These are phyloP conservation scores for Lithobates sylvaticus DNA, from an alignment of 2,797 vertebrate species.

Conservation along the genomic window DNA sequence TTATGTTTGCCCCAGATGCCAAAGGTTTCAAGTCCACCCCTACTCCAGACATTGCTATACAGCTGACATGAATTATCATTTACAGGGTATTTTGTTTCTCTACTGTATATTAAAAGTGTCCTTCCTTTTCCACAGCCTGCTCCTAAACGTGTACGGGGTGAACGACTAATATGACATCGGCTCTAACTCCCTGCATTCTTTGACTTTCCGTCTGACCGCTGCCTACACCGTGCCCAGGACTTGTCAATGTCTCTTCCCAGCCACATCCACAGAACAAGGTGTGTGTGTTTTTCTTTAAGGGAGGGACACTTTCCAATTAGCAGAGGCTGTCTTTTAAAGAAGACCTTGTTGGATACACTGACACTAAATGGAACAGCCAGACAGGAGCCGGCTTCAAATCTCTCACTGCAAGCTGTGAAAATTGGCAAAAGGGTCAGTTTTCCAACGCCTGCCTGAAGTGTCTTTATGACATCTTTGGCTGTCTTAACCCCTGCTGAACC, in stretches of 20 bases:
- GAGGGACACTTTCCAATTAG: constrained; percentile 1
- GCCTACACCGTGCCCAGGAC: background rate
- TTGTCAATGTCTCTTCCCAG: constrained; percentile 53
- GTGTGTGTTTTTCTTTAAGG: constrained; percentile 57
- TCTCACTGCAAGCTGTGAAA: constrained; percentile 56
- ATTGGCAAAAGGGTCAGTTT: constrained; percentile 22
- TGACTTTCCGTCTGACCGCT: background rate
- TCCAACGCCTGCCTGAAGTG: background rate
- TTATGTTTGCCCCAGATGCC: no score
- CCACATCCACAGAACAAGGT: constrained; percentile 51
- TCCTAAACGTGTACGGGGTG: no score
- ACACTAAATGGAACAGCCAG: constrained; percentile 61
- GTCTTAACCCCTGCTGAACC: constrained; percentile 19
- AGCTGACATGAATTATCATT: no score
- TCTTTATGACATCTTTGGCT: constrained; percentile 18
- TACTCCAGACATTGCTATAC: no score
- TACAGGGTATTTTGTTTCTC: no score
- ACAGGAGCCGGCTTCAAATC: constrained; percentile 62
- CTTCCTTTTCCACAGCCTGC: no score
- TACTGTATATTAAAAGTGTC: no score
- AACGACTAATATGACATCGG: background rate
- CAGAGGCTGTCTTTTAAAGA: constrained; percentile 42
- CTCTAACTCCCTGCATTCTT: background rate
- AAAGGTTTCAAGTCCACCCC: no score
- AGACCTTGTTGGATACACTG: constrained; percentile 57